Conservation (phyloP, 2,113 vertebrate species). For the Megaptera novaeangliae region DNA sequence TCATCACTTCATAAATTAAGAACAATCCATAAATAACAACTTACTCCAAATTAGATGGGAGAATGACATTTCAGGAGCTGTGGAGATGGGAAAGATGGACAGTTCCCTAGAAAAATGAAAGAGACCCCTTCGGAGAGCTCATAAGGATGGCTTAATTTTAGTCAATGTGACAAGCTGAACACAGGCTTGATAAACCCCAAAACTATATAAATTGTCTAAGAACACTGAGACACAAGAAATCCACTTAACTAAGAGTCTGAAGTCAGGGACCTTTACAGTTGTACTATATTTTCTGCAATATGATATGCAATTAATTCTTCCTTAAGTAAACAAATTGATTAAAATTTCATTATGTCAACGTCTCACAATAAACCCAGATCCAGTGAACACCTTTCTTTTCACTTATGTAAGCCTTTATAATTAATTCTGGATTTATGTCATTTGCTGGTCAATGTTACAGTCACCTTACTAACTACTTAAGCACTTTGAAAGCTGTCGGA, state of each 20-base stretch:
- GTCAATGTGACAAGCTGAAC: slow-evolving; percentile 54
- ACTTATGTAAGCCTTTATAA: slow-evolving; percentile 78
- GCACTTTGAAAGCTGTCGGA: slow-evolving; percentile 77
- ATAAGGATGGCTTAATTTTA: slow-evolving; percentile 42
- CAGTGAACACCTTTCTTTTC: slow-evolving; percentile 74
- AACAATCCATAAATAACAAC: background rate
- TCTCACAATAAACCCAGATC: slow-evolving; percentile 79
- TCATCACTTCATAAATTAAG: slow-evolving; percentile 52
- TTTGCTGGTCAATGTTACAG: slow-evolving; percentile 83
- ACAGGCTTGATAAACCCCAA: slow-evolving; percentile 68
- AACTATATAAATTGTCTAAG: slow-evolving; percentile 75
- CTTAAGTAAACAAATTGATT: slow-evolving; percentile 80
- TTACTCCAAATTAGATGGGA: background rate
- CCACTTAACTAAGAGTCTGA: slow-evolving; percentile 75
- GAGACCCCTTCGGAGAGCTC: background rate
- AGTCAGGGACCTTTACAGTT: slow-evolving; percentile 50
- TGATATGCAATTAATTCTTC: slow-evolving; percentile 82
- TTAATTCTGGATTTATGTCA: slow-evolving; percentile 85
- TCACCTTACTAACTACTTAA: slow-evolving; percentile 81
- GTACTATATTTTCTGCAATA: slow-evolving; percentile 75
- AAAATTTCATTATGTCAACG: slow-evolving; percentile 84
- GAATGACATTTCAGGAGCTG: background rate
- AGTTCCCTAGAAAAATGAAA: background rate
- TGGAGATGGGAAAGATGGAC: background rate
- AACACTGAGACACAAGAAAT: slow-evolving; percentile 79